phyloP scores from a whole-genome alignment of 2,797 vertebrate genomes.

The Sebastes trivittatus region DNA sequence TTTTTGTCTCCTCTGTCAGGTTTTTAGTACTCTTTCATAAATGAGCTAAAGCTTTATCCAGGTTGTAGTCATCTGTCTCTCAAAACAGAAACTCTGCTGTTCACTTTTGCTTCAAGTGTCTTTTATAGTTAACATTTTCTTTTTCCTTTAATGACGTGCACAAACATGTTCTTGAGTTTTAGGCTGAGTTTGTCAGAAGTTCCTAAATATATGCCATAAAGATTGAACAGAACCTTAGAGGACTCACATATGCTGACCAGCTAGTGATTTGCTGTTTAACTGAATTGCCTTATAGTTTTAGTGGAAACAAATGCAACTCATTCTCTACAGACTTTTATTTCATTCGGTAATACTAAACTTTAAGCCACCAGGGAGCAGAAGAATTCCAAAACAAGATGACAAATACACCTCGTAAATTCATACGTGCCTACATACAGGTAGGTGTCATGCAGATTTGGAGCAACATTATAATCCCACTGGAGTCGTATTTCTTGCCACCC shows the following conservation, averaged over 20 bases:
- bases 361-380: too few species aligned
- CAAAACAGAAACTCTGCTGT: neutral
- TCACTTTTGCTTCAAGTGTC: neutral
- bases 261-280: neutral
- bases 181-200: neutral
- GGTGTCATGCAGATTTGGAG: too few species aligned
- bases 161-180: neutral
- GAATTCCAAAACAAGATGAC: too few species aligned
- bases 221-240: neutral
- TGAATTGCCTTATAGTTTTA: too few species aligned
- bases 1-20: too few species aligned
- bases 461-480: too few species aligned
- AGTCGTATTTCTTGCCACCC: too few species aligned
- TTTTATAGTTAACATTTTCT: neutral
- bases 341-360: too few species aligned
- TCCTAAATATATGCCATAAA: neutral
- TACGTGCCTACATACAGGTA: too few species aligned
- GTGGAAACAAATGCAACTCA: too few species aligned
- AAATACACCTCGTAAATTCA: too few species aligned
- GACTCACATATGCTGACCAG: neutral
- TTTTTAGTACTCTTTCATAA: neutral
- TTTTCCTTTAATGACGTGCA: neutral
- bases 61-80: neutral
- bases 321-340: too few species aligned
- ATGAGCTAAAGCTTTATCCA: neutral